Base-by-base conservation (phyloP, 2,888 invertebrate species). In the Erebia palarica region DNA sequence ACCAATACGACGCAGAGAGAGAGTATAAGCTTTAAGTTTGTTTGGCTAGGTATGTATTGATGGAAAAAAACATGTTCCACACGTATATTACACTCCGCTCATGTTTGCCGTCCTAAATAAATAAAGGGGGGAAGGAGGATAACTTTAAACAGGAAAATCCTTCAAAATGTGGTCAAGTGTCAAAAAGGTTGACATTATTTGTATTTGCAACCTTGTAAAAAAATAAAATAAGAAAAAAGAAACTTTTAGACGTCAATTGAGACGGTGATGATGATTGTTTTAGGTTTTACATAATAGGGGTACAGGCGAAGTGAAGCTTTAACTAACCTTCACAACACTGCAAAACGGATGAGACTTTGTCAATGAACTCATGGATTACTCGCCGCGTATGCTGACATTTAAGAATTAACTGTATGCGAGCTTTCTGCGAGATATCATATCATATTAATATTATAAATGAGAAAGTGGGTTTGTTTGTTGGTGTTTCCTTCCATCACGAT, bases 41-140 rank as follows among this genome's bases (percentile, higher is more conserved):
- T n/a, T 51, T 14, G n/a, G 8, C 5, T 51, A 14, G 59, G 10
- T 44, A 10, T 42, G 36, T 44, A 44, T 44, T 44, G 11, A 44
- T 44, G 10, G 16, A 60, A 60, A 10, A 60, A 60, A 16, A 16
- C 60, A 60, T 60, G 42, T 16, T 42, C 42, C 42, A n/a, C 10
- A 16, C 60, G n/a, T 16, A 60, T 44, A 60, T 44, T 16, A 42
- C 42, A n/a, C 60, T 16, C 27, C 13, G 16, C 42, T 44, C 44
- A 1, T 42, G 44, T 60, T 60, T 42, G 60, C 13, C 18, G 59
- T 64, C 68, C 68, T 71, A 44, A 71, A 64, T 68, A 67, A 68
- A 71, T 68, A 68, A 42, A 16, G 51, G 67, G 51, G n/a, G 36
- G 14, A 36, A 63, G 49, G 14, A 36, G 58, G 47, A 55, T 21